A percentile compares a stretch with the other conserved stretches of the same genome.
phyloP scores from a whole-genome alignment of 2,797 vertebrate genomes.

The Anguilla megastoma region DNA sequence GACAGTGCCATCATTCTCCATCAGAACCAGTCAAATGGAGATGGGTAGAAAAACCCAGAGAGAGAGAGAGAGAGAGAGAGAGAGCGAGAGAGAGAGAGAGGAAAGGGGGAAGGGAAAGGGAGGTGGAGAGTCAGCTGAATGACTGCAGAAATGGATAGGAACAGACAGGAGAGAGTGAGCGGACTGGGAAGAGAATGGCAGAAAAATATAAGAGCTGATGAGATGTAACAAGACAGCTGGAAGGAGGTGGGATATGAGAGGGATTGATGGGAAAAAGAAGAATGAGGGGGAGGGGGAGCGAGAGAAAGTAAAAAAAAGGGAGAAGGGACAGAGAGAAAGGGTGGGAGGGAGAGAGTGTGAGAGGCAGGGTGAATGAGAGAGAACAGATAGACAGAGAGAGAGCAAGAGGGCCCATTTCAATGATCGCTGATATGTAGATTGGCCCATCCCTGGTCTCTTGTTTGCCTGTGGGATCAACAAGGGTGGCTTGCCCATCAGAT shows the following conservation, averaged over 20 bases:
- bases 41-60: not conserved
- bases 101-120: constrained; percentile 1
- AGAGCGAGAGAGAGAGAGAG: not conserved
- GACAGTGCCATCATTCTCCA: constrained; percentile 17
- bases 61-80: not conserved
- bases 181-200: not conserved
- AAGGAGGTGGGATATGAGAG: not conserved
- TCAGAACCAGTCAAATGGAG: not conserved
- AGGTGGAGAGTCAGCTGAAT: not conserved
- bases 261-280: not conserved
- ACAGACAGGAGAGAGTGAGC: not conserved
- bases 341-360: not conserved
- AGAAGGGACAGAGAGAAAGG: constrained; percentile 5
- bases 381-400: not conserved
- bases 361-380: not conserved
- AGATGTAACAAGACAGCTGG: not conserved
- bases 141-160: not conserved
- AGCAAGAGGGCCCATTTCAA: constrained; percentile 32
- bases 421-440: constrained; percentile 47
- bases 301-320: constrained; percentile 11
- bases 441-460: constrained; percentile 37
- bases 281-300: not conserved
- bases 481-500: constrained; percentile 55
- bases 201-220: not conserved
- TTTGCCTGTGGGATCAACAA: constrained; percentile 44